These are phyloP conservation scores for Paradoxurus hermaphroditus DNA, from an alignment of 2,113 vertebrate genomes.

Conservation along the genomic window DNA sequence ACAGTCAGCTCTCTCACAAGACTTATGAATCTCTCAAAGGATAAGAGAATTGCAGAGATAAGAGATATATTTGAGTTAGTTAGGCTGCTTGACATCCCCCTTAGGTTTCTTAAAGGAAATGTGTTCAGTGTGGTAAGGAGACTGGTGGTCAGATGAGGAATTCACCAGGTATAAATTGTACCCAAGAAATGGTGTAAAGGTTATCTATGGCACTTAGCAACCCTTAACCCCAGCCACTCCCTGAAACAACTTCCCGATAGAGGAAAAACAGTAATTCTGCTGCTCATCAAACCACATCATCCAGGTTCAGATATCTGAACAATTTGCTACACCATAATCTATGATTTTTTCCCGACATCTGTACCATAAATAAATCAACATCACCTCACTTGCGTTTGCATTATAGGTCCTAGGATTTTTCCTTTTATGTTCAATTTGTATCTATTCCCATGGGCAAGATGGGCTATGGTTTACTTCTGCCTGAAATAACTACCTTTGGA, in stretches of 20 bases:
- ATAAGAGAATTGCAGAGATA: not conserved
- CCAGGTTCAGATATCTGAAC: not conserved
- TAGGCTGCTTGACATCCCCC: not conserved
- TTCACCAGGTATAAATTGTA: not conserved
- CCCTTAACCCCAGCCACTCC: not conserved
- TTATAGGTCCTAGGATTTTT: not conserved
- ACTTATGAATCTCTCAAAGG: not conserved
- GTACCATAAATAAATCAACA: not conserved
- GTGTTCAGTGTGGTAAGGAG: not conserved
- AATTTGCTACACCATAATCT: not conserved
- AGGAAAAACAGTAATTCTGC: not conserved
- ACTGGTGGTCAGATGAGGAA: not conserved
- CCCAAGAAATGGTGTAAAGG: not conserved
- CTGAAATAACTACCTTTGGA: not conserved
- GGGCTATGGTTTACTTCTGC: not conserved
- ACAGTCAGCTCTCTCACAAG: not conserved
- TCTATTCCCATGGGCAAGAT: not conserved
- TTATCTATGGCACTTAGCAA: not conserved
- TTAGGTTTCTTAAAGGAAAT: not conserved
- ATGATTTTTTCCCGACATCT: not conserved
- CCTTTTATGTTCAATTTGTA: not conserved
- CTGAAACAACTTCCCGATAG: not conserved
- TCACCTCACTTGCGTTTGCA: not conserved
- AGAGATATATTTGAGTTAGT: not conserved
- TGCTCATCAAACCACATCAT: too few species aligned